Percentiles rank a stretch among this genome's conserved stretches.
Evolutionary conservation across 2,797 vertebrate genomes (phyloP).

Genomic region (Sparus aurata): DNA sequence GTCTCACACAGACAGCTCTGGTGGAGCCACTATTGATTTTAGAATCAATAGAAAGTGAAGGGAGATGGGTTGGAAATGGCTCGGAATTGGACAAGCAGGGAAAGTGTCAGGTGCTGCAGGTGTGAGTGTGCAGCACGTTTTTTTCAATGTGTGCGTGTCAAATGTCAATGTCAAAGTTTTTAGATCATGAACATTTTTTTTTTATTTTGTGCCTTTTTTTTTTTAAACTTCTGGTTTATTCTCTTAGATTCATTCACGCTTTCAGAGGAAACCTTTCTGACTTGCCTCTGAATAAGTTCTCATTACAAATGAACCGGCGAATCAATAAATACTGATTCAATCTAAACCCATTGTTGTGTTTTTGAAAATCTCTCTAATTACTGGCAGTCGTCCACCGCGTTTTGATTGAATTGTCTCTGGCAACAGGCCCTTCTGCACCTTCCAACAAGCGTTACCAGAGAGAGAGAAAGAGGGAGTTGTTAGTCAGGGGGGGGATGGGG

Average conservation of each 20-base stretch:
- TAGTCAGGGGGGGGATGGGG: slow-evolving; percentile 5
- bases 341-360: slow-evolving; percentile 15
- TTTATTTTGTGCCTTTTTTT: slow-evolving; percentile 16
- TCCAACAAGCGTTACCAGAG: slow-evolving; percentile 4
- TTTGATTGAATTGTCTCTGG: slow-evolving; percentile 41
- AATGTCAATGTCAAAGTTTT: slow-evolving; percentile 59
- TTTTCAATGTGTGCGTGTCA: slow-evolving; percentile 41
- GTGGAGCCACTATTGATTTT: slow-evolving; percentile 85
- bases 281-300: neutral
- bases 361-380: slow-evolving; percentile 47
- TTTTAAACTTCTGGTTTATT: neutral
- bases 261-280: neutral
- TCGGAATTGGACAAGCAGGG: slow-evolving; percentile 69
- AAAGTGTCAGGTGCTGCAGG: slow-evolving; percentile 68
- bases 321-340: slow-evolving; percentile 25
- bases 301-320: slow-evolving; percentile 15
- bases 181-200: slow-evolving; percentile 36
- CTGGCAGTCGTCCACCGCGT: neutral
- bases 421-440: slow-evolving; percentile 45
- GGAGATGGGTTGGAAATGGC: slow-evolving; percentile 83
- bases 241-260: neutral
- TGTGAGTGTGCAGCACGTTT: slow-evolving; percentile 35
- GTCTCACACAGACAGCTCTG: slow-evolving; percentile 67
- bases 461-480: slow-evolving; percentile 13
- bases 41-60: slow-evolving; percentile 87